These are phyloP conservation scores for Semotilus atromaculatus DNA, from an alignment of 2,797 vertebrate species.

Conservation along the genomic window DNA sequence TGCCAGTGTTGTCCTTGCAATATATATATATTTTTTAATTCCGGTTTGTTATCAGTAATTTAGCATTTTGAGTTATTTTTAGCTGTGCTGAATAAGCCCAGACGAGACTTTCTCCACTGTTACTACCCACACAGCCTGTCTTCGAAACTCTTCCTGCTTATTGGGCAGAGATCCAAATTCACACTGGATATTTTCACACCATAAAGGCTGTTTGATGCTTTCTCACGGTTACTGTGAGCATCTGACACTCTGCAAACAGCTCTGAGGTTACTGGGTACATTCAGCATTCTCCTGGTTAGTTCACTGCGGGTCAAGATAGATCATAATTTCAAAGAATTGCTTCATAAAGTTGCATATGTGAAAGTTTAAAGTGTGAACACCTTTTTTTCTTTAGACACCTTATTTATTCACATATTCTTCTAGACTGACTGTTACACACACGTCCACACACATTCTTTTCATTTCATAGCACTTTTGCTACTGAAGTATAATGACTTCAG, in stretches of 20 bases:
- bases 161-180: constrained; percentile 50
- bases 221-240: constrained; percentile 44
- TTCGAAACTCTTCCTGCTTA: constrained; percentile 56
- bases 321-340: background rate
- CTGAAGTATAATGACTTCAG: constrained; percentile 49
- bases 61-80: background rate
- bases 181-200: constrained; percentile 56
- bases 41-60: background rate
- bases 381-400: background rate
- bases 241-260: constrained; percentile 30
- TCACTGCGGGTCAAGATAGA: background rate
- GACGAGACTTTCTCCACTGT: constrained; percentile 32
- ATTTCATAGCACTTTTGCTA: constrained; percentile 36
- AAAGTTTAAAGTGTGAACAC: constrained; percentile 7
- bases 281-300: constrained; percentile 1
- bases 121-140: constrained; percentile 38
- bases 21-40: too few species aligned
- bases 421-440: background rate
- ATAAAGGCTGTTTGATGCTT: constrained; percentile 49
- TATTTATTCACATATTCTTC: background rate
- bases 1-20: background rate
- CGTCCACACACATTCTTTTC: constrained; percentile 34
- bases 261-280: constrained; percentile 23
- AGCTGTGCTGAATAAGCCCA: constrained; percentile 20
- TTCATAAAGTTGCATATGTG: background rate